These are phyloP conservation scores for Plebejus argus DNA, from an alignment of 2,888 invertebrate genomes.

Conservation along the genomic window DNA sequence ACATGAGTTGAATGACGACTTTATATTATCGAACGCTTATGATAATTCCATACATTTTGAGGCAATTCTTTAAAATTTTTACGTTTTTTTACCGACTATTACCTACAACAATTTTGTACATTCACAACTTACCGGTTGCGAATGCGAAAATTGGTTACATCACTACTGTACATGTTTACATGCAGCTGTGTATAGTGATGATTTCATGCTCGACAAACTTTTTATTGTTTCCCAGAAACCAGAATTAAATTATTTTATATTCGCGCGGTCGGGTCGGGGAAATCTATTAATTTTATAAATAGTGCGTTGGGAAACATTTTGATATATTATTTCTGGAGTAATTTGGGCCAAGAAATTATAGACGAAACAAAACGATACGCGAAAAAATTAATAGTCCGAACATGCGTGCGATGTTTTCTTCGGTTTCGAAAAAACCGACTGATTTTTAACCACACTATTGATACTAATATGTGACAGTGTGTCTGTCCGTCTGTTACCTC, in stretches of 20 bases:
- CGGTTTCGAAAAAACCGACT: neutral
- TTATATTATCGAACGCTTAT: too few relatives aligned
- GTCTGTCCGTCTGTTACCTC: too few relatives aligned
- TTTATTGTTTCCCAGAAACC: conserved; percentile 14
- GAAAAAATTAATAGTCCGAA: neutral
- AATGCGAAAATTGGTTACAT: too few relatives aligned
- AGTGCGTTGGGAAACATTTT: conserved; percentile 25
- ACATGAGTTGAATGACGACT: too few relatives aligned
- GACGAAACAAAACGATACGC: conserved; percentile 1
- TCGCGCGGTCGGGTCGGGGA: neutral
- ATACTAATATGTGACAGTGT: neutral
- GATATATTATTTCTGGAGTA: conserved; percentile 22
- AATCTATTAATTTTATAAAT: conserved; percentile 25
- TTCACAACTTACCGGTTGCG: too few relatives aligned
- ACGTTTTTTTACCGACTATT: too few relatives aligned
- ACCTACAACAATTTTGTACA: too few relatives aligned
- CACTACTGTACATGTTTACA: neutral
- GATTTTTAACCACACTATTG: too few relatives aligned
- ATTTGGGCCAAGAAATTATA: conserved; percentile 24
- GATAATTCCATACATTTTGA: too few relatives aligned
- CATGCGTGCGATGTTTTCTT: neutral
- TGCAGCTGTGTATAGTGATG: neutral
- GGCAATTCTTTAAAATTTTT: too few relatives aligned
- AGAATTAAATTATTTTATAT: conserved; percentile 19
- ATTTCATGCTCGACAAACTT: neutral